phyloP scores from a whole-genome alignment of 2,888 invertebrate species.

The Latrodectus elegans region DNA sequence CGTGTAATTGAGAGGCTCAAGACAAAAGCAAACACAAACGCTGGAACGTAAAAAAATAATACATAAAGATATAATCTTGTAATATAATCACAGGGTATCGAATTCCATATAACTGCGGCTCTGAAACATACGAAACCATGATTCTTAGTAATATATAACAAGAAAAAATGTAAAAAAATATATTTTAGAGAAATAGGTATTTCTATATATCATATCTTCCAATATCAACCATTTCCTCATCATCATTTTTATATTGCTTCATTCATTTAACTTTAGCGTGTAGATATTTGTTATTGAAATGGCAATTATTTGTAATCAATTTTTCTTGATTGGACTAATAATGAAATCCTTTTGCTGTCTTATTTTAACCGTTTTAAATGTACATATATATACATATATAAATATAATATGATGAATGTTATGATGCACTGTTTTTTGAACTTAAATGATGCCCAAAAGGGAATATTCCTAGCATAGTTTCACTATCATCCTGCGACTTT shows the following conservation, averaged over 20 bases:
- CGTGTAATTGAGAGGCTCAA: constrained; percentile 44
- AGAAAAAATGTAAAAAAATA: constrained; percentile 30
- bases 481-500: constrained; percentile 68
- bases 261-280: constrained; percentile 5
- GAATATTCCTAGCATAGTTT: constrained; percentile 68
- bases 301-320: constrained; percentile 35
- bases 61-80: not conserved
- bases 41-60: not conserved
- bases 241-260: constrained; percentile 25
- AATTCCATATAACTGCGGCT: constrained; percentile 31
- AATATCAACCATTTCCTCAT: constrained; percentile 52
- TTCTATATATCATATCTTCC: constrained; percentile 3
- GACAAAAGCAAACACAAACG: constrained; percentile 36
- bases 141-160: constrained; percentile 20
- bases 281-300: constrained; percentile 45
- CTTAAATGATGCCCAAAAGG: constrained; percentile 62
- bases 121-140: constrained; percentile 53
- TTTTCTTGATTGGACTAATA: constrained; percentile 35
- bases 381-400: constrained; percentile 52
- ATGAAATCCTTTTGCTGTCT: constrained; percentile 54
- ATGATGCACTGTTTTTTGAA: constrained; percentile 67
- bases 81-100: constrained; percentile 37
- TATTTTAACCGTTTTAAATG: constrained; percentile 57
- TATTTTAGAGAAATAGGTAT: constrained; percentile 5
- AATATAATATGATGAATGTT: constrained; percentile 67